These are phyloP conservation scores for Caenorhabditis wallacei DNA, from an alignment of 2,888 invertebrate species.

Conservation along the genomic window DNA sequence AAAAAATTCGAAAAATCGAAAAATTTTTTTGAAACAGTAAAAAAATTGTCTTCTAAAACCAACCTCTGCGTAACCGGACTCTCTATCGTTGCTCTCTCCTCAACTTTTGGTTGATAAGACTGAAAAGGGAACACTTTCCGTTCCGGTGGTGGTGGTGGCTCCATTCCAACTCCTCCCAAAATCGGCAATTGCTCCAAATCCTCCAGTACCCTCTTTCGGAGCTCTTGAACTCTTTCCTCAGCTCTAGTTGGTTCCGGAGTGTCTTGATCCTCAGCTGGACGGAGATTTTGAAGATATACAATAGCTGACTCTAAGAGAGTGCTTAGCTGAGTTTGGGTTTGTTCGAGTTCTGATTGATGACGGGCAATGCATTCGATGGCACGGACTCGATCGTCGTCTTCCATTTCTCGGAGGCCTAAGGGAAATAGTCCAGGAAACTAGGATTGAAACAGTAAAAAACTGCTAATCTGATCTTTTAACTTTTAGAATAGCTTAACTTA, in stretches of 20 bases:
- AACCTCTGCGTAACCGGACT: constrained; percentile 24
- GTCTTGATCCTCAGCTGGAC: constrained; percentile 26
- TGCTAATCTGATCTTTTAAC: too few species aligned
- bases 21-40: too few species aligned
- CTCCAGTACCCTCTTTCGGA: constrained; percentile 34
- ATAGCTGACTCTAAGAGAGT: constrained; percentile 75
- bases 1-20: background rate
- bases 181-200: constrained; percentile 34
- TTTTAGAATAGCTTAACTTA: too few species aligned
- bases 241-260: constrained; percentile 23
- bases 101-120: constrained; percentile 27
- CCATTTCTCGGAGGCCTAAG: constrained; percentile 66
- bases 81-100: background rate
- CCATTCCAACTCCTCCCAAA: constrained; percentile 10
- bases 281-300: constrained; percentile 69
- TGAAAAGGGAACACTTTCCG: constrained; percentile 60
- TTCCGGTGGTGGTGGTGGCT: constrained; percentile 52
- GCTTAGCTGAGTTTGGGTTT: constrained; percentile 77
- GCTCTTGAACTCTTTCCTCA: constrained; percentile 35
- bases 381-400: constrained; percentile 70
- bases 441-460: too few species aligned
- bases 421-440: too few species aligned
- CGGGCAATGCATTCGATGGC: constrained; percentile 76
- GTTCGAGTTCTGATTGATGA: constrained; percentile 76
- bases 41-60: too few species aligned